Evolutionary conservation across 2,888 invertebrate genomes (phyloP).

Genomic region (Drosophila bunnanda): DNA sequence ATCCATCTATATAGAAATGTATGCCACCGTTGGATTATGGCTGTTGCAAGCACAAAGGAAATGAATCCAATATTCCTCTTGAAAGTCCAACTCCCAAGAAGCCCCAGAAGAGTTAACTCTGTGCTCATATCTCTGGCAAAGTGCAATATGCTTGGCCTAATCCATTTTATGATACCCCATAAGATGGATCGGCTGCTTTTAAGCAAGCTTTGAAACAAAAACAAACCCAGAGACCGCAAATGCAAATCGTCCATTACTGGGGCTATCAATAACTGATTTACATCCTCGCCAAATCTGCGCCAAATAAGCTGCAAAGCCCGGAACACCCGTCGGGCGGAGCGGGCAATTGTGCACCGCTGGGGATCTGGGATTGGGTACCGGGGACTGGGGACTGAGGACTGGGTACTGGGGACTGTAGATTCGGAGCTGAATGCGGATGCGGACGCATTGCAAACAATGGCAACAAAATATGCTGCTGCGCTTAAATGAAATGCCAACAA

Average conservation of each 20-base stretch:
- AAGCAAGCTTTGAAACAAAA: constrained; percentile 3
- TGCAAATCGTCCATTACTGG: constrained; percentile 70
- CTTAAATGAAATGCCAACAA: constrained; percentile 77
- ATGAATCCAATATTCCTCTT: neutral
- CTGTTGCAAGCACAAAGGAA: neutral
- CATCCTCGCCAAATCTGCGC: constrained; percentile 68
- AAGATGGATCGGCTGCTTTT: constrained; percentile 16
- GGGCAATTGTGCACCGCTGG: constrained; percentile 15
- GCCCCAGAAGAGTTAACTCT: neutral
- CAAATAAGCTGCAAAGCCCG: constrained; percentile 47
- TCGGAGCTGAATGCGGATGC: constrained; percentile 40
- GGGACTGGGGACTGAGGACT: neutral
- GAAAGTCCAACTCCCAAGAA: no score
- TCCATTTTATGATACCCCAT: neutral
- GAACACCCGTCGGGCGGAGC: constrained; percentile 2
- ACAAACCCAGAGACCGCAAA: constrained; percentile 18
- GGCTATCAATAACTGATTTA: constrained; percentile 78
- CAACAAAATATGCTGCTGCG: constrained; percentile 72
- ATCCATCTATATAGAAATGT: neutral
- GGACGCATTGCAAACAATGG: constrained; percentile 67
- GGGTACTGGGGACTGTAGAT: constrained; percentile 2
- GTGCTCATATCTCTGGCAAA: neutral
- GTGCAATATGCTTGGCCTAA: constrained; percentile 5
- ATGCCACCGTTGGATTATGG: neutral
- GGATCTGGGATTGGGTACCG: neutral